Conservation (phyloP, 2,797 vertebrate genomes). For the Phrynocephalus vlangalii region DNA sequence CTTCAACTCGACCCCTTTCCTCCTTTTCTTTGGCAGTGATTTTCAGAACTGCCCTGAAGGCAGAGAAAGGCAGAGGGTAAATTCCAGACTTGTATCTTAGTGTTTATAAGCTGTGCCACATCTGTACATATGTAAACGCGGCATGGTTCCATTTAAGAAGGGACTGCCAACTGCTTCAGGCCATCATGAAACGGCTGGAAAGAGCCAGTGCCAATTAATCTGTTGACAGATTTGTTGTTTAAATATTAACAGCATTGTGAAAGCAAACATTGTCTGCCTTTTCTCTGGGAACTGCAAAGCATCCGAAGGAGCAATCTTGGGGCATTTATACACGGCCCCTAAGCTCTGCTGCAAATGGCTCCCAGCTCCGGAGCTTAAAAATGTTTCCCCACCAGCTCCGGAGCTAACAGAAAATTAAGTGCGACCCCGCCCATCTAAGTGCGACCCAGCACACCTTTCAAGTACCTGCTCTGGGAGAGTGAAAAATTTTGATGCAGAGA, state of each 20-base stretch:
- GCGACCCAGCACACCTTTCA: too few species aligned
- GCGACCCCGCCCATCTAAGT: too few species aligned
- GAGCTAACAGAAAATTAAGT: too few species aligned
- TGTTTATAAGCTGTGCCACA: slow-evolving; percentile 28
- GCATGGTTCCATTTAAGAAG: slow-evolving; percentile 52
- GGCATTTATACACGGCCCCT: too few species aligned
- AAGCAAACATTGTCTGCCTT: slow-evolving; percentile 59
- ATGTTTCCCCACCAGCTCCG: too few species aligned
- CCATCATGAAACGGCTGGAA: slow-evolving; percentile 69
- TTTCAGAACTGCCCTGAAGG: slow-evolving; percentile 23
- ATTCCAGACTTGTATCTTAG: slow-evolving; percentile 23
- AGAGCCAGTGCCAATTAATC: slow-evolving; percentile 72
- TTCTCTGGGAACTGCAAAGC: neutral
- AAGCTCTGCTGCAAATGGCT: too few species aligned
- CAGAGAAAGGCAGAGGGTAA: neutral
- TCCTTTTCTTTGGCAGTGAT: slow-evolving; percentile 14
- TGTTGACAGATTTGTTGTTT: slow-evolving; percentile 74
- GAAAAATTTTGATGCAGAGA: too few species aligned
- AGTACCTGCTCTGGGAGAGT: too few species aligned
- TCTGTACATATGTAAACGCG: slow-evolving; percentile 56
- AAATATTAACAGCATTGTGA: slow-evolving; percentile 68
- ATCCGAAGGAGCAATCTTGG: neutral
- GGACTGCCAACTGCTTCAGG: slow-evolving; percentile 53
- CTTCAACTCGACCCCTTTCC: slow-evolving; percentile 18
- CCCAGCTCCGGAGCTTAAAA: too few species aligned